A percentile compares a stretch with the other conserved stretches of the same genome.
Conservation (phyloP, 2,888 invertebrate genomes). For the Drosophila percnosoma region DNA sequence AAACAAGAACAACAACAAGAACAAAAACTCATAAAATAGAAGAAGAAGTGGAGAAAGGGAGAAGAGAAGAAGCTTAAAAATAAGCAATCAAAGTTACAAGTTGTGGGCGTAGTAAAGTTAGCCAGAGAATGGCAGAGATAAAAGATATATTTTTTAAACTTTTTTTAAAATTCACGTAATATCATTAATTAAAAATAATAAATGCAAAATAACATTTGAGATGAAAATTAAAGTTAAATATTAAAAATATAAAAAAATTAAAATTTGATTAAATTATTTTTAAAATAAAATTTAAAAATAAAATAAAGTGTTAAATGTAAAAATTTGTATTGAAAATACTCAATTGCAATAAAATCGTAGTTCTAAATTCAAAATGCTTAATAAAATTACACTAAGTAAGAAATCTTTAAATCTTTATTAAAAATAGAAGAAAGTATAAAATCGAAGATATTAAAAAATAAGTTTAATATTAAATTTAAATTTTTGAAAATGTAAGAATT, state of each 20-base stretch:
- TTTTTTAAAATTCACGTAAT: no score
- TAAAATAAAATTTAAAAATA: no score
- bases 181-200: neutral
- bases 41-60: neutral
- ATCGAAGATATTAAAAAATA: neutral
- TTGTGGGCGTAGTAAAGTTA: slow-evolving; percentile 11
- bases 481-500: neutral
- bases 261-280: neutral
- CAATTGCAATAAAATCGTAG: no score
- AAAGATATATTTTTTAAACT: no score
- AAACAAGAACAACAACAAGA: slow-evolving; percentile 6
- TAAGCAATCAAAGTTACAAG: slow-evolving; percentile 4
- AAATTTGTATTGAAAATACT: no score
- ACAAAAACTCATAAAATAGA: neutral
- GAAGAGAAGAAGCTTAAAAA: slow-evolving; percentile 36
- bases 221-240: neutral
- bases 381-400: no score
- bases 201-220: neutral
- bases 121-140: neutral
- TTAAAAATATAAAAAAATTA: neutral
- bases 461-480: neutral
- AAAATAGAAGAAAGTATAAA: neutral
- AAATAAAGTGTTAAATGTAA: no score
- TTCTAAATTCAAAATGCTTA: no score
- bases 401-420: neutral